Evolutionary conservation across 2,888 invertebrate genomes (phyloP), one percentile per base, ranked within the genome.

Genomic region (Octonoba sinensis): DNA sequence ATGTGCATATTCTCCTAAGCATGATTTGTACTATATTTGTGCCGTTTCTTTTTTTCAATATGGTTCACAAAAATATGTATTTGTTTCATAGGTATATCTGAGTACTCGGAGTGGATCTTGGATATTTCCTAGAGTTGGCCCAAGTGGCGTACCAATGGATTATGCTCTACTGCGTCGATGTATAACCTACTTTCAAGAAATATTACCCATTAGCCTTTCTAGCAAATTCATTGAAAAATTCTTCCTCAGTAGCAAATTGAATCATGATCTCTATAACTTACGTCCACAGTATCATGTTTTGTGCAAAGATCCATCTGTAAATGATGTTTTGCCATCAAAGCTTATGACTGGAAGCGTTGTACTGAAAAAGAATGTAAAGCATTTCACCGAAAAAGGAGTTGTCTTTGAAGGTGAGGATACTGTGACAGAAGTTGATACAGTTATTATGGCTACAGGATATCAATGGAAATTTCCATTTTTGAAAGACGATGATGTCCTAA

Each of bases 311-410:
- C 67, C 82, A 4, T 83, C 81, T 24, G 87, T 90, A 66, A 89
- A 89, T 83, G 90, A 90, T 85, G 89, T 89, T 70, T 85, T 90
- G 13, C 89, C 89, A 3, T 87, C 88, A 74, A 87, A 89, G 62
- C 88, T 90, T 65, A 86, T 88, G 81, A 87, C 86, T 13, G 89
- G 89, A n/a, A 84, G 85, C 13, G 85, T 89, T 6, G 74, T 84
- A 56, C 85, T 89, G 12, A 87, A 87, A 77, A 86, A 87, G 16
- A 85, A 88, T 70, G 85, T 89, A 16, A 76, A 77, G 6, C 44
- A 84, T 8, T 88, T 89, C 82, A 85, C 86, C 22, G 78, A 84
- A 60, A 83, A 84, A 11, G 83, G 84, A n/a, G 88, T 87, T 11
- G 70, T 84, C 36, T 88, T 89, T 84, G 85, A 86, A 13, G 88